phyloP scores from a whole-genome alignment of 2,888 invertebrate genomes.

The Drosophila pseudotalamancana region DNA sequence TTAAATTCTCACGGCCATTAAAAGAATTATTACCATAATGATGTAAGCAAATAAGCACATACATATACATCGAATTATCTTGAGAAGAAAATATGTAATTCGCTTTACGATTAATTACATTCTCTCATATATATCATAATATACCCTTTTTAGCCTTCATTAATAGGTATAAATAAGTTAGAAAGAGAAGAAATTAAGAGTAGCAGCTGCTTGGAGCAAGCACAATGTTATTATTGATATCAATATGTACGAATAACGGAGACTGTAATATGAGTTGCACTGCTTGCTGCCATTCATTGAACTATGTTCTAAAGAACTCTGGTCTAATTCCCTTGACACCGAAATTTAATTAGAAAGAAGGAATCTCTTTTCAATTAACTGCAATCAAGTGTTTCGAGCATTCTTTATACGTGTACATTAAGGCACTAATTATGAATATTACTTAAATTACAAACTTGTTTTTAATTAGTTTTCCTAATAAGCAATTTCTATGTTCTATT shows the following conservation, averaged over 20 bases:
- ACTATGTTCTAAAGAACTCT: not conserved
- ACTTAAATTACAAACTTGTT: not conserved
- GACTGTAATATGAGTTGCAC: slow-evolving; percentile 19
- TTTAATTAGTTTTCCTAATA: too few relatives aligned
- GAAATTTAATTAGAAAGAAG: slow-evolving; percentile 4
- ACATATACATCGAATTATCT: too few relatives aligned
- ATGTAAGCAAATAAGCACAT: too few relatives aligned
- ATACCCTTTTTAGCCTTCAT: too few relatives aligned
- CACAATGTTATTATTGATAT: slow-evolving; percentile 55
- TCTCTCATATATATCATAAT: too few relatives aligned
- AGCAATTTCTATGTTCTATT: too few relatives aligned
- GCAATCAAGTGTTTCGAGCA: not conserved
- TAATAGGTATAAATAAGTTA: not conserved
- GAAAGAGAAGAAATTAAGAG: not conserved
- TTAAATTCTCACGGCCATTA: too few relatives aligned
- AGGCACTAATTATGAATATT: not conserved
- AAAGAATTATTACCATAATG: too few relatives aligned
- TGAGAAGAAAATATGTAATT: too few relatives aligned
- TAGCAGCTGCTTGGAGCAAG: slow-evolving; percentile 52
- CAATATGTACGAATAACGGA: slow-evolving; percentile 23
- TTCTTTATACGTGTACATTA: not conserved
- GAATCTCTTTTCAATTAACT: not conserved
- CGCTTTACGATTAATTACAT: too few relatives aligned
- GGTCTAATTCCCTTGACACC: not conserved
- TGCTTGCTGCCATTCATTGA: slow-evolving; percentile 5